Percentiles rank a stretch among this genome's conserved stretches.
phyloP scores from a whole-genome alignment of 2,113 vertebrate genomes.

The Tyto alba region DNA sequence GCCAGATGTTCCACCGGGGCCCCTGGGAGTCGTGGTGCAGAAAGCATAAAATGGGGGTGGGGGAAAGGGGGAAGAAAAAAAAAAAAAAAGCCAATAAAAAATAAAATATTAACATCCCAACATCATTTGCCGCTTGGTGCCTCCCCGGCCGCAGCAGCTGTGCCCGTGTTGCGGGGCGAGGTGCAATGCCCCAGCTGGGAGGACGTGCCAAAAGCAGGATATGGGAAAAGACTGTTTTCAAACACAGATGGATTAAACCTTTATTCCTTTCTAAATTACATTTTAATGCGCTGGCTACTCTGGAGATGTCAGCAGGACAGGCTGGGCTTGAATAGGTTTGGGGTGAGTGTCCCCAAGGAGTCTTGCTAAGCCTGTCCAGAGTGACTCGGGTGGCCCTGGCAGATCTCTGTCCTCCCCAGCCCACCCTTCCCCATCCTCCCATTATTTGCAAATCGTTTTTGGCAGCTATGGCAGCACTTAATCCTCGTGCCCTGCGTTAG shows the following conservation, averaged over 20 bases:
- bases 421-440: neutral
- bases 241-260: neutral
- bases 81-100: neutral
- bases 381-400: neutral
- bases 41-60: neutral
- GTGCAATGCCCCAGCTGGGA: neutral
- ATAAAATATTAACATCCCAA: neutral
- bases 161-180: neutral
- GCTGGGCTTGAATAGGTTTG: neutral
- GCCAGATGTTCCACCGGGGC: neutral
- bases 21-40: neutral
- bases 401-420: neutral
- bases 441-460: neutral
- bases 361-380: accelerated
- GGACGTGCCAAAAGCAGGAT: neutral
- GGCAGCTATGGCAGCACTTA: neutral
- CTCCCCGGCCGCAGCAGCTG: neutral
- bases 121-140: neutral
- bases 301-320: neutral
- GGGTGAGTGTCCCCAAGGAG: neutral
- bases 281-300: neutral
- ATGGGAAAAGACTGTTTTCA: neutral
- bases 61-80: accelerated
- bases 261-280: neutral
- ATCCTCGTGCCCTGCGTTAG: accelerated